Evolutionary conservation across 2,888 invertebrate genomes (phyloP).

Genomic region (Tetramorium bicarinatum): DNA sequence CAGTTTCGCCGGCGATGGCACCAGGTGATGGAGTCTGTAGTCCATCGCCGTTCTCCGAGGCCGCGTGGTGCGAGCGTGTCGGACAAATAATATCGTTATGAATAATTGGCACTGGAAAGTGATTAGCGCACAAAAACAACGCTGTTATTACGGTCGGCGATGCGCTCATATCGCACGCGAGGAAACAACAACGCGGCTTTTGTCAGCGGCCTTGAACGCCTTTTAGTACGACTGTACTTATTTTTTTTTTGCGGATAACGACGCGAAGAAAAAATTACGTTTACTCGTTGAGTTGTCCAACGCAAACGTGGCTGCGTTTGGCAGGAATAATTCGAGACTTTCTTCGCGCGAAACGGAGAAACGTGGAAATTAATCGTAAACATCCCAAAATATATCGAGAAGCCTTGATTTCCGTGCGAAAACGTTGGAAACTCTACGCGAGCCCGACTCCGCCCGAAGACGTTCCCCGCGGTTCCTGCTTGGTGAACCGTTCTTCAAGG

Average conservation of each 20-base stretch:
- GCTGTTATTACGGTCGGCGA: background rate
- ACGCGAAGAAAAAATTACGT: background rate
- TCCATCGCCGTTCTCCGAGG: background rate
- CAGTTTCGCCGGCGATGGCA: background rate
- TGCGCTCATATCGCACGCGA: slow-evolving; percentile 8
- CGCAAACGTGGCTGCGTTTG: background rate
- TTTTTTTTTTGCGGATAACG: slow-evolving; percentile 21
- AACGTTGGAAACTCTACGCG: background rate
- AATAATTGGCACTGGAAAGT: slow-evolving; percentile 7
- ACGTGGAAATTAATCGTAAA: background rate
- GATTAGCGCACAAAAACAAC: slow-evolving; percentile 12
- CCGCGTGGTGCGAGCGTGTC: background rate
- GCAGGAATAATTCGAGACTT: slow-evolving; percentile 12
- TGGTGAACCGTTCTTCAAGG: slow-evolving; percentile 44
- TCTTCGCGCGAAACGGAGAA: background rate
- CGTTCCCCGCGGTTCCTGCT: slow-evolving; percentile 36
- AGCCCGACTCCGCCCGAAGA: slow-evolving; percentile 6
- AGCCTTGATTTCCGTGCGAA: background rate
- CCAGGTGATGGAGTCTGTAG: background rate
- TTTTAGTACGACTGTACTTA: slow-evolving; percentile 20
- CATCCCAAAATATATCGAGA: background rate
- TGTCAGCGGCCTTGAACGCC: slow-evolving; percentile 16
- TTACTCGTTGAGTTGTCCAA: background rate
- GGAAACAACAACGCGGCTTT: slow-evolving; percentile 29
- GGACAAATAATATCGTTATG: background rate